Evolutionary conservation across 1,140 invertebrate genomes (phyloP), one percentile per base, ranked within the genome.

Genomic region (Drosophila carrolli): DNA sequence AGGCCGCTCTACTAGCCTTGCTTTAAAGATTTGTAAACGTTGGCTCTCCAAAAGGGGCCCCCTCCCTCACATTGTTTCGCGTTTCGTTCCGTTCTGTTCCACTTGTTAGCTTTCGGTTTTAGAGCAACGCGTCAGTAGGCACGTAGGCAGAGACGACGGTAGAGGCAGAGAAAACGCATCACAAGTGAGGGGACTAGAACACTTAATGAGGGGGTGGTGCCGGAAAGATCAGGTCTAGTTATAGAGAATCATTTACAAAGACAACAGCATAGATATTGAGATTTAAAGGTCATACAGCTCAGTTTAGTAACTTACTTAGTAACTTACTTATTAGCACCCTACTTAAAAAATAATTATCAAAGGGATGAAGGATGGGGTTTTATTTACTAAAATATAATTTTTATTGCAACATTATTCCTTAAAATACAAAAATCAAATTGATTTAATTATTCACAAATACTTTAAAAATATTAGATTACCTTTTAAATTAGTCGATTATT

Each of bases 121-220:
- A 8, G 54, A 58, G 75, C 51, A 79, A 86, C 82, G 83, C 83
- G 83, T 83, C 53, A 11, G 44, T 44, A 50, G 75, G 62, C 83
- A 86, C 83, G 83, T 86, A 86, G 83, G 56, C 83, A 80, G 77
- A 41, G 75, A 54, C 56, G 59, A 29, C 38, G 38, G 44, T 40
- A 4, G 51, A 55, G 43, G 46, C 40, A 50, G 66, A 75, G 23
- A 44, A 41, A 56, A 57, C 62, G 48, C 78, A 70, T 70, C 55
- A 55, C 50, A 46, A 40, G 32, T 43, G 37, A 63, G 58, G 67
- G 63, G 50, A 65, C 73, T 60, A 58, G 58, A n/a, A 5, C 54
- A 13, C 59, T 40, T 35, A 58, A 50, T 41, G 27, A 7, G 32
- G 27, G 13, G 53, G 13, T 4, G 11, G 16, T 5, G 35, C 27